A percentile compares a stretch with the other conserved stretches of the same genome.
Evolutionary conservation across 2,888 invertebrate species (phyloP).

Genomic region (Smittia aterrima): DNA sequence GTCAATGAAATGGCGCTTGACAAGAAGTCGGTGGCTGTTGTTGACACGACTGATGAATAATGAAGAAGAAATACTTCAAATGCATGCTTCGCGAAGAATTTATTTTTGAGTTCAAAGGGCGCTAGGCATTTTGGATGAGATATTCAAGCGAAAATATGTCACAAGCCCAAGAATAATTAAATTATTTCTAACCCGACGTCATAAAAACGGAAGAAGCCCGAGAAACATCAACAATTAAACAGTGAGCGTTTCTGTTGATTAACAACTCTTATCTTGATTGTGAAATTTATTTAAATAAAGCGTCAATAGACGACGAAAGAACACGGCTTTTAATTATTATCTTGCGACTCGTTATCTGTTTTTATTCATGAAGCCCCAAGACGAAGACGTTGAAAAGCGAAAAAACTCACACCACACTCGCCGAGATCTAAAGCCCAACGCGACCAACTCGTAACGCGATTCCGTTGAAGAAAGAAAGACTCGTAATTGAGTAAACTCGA

Average conservation of each 20-base stretch:
- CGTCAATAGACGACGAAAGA: not conserved
- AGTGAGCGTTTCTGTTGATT: not conserved
- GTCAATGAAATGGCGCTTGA: not conserved
- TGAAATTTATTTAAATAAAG: conserved; percentile 1
- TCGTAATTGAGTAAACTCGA: conserved; percentile 13
- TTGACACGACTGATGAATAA: not conserved
- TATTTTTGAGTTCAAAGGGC: not conserved
- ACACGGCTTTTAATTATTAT: conserved; percentile 18
- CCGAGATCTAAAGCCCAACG: not conserved
- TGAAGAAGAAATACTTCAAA: not conserved
- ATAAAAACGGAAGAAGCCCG: not conserved
- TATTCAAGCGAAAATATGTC: not conserved
- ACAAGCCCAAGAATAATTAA: not conserved
- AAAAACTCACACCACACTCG: not conserved
- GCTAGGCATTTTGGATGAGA: too few species aligned
- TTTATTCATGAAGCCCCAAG: not conserved
- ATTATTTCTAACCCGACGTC: not conserved
- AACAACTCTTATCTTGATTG: conserved; percentile 7
- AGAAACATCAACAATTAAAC: not conserved
- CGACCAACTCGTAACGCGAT: not conserved
- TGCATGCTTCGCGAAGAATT: too few species aligned
- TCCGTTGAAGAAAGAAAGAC: not conserved
- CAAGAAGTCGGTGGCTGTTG: not conserved
- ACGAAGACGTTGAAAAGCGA: not conserved
- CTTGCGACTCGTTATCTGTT: not conserved